These are phyloP conservation scores for Onychostoma macrolepis DNA, from an alignment of 2,113 vertebrate species.

Conservation along the genomic window DNA sequence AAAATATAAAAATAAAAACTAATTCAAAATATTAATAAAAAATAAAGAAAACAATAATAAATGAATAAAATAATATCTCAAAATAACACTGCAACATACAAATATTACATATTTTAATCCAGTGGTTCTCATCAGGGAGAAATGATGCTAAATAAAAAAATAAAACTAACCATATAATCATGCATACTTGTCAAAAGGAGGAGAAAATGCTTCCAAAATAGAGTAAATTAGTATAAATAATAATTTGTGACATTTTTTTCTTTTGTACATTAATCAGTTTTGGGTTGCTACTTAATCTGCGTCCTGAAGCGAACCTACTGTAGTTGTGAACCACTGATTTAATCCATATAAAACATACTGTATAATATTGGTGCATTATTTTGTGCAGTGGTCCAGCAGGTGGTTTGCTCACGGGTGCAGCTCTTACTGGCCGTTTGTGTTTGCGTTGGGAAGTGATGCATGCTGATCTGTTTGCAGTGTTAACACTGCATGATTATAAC, in stretches of 20 bases:
- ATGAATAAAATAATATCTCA: no score
- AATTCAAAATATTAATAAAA: no score
- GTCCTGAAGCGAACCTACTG: not conserved
- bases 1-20: no score
- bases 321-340: not conserved
- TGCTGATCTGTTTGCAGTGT: constrained; percentile 13
- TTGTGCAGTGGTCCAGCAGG: not conserved
- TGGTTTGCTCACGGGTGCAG: not conserved
- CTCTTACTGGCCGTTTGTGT: not conserved
- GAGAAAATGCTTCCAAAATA: not conserved
- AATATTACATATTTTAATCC: no score
- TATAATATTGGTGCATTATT: not conserved
- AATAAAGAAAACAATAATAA: no score
- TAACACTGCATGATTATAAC: not conserved
- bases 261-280: not conserved
- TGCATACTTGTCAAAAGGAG: not conserved
- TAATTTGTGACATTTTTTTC: not conserved
- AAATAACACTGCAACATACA: no score
- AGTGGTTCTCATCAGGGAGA: no score
- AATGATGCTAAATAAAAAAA: no score
- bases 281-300: not conserved
- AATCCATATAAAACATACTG: not conserved
- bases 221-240: not conserved
- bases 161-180: no score
- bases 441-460: not conserved